Evolutionary conservation across 2,888 invertebrate species (phyloP), one percentile per base, ranked within the genome.

Genomic region (Leptopilina myrica): DNA sequence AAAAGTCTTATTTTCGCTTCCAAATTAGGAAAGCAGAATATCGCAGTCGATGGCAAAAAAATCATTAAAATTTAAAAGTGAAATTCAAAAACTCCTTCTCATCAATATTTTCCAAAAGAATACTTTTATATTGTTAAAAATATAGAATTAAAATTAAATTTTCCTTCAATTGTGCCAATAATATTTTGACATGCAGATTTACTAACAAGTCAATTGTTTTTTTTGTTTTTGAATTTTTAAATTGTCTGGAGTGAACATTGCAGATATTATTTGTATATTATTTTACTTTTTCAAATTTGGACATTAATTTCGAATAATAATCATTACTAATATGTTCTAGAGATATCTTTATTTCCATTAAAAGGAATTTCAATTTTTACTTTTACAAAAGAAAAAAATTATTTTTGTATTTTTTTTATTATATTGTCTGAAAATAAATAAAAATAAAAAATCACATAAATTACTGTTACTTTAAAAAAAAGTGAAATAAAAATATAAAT

Each of bases 141-240:
- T 73, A 73, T 56, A 46, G 53, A n/a, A 73, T 26, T 73, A 33
- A 73, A 73, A 59, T 73, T 9, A 6, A 33, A n/a, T 53, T 33
- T n/a, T 56, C n/a, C 12, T 20, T 26, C 26, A 7, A 12, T 49
- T 8, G 33, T 33, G 53, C 2, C 56, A 73, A 33, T 43, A 43
- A 43, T 73, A 73, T 26, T 53, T 73, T 56, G 73, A 33, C 73
- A n/a, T 56, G 14, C n/a, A 73, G 33, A 33, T 33, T 33, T 9
- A 11, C 49, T 11, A 11, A 73, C 67, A 76, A 69, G 79, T 80
- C 83, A 78, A 64, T 83, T 83, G 82, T 83, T 82, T 82, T 82
- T 79, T 76, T 11, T 78, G 80, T 82, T 80, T 76, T 76, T 11
- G 33, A 2, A 33, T 5, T n/a, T 49, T 49, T 49, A 4, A 73